Evolutionary conservation across 2,797 vertebrate species (phyloP), one percentile per base, ranked within the genome.

Genomic region (Orientallactaga sibirica): DNA sequence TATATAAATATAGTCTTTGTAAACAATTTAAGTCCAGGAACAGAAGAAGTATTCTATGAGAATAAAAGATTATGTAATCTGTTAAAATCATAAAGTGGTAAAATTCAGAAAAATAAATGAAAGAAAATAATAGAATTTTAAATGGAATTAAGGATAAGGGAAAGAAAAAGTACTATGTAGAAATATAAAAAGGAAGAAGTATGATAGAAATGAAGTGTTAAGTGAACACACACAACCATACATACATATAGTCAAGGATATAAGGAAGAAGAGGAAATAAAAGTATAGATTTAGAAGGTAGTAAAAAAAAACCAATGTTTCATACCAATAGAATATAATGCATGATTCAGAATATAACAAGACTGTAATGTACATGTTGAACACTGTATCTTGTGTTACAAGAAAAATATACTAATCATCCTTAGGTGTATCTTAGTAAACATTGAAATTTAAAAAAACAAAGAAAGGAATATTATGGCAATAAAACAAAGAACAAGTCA

Each of bases 361-460:
- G 5, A 66, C n/a, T 67, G 48, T 5, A 85, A 43, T 66, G 0
- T 73, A 10, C 2, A 61, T 73, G 61, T 52, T 61, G 43, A 62
- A 85, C 29, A 12, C 67, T 92, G 0, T 24, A 37, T 25, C 27
- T 3, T 64, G 0, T 24, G 0, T 33, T 12, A 84, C 18, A 6
- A 78, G 24, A 62, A 90, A 43, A 81, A 78, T 75, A 48, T 5
- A 64, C 33, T 66, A 12, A 70, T 25, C 48, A 73, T n/a, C 16
- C 29, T 52, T 64, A 58, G 83, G 24, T 37, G n/a, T 37, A 82
- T 2, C 14, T 16, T 88, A 77, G 20, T 77, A 90, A 90, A 88
- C 24, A 33, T 11, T 90, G 11, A 5, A 86, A 61, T 94, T 86
- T 71, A 87, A 86, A 48, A 48, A 80, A 87, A 77, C 19, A 88